Percentiles rank a stretch among this genome's conserved stretches.
Conservation (phyloP, 2,113 vertebrate genomes). For the Grammomys surdaster region DNA sequence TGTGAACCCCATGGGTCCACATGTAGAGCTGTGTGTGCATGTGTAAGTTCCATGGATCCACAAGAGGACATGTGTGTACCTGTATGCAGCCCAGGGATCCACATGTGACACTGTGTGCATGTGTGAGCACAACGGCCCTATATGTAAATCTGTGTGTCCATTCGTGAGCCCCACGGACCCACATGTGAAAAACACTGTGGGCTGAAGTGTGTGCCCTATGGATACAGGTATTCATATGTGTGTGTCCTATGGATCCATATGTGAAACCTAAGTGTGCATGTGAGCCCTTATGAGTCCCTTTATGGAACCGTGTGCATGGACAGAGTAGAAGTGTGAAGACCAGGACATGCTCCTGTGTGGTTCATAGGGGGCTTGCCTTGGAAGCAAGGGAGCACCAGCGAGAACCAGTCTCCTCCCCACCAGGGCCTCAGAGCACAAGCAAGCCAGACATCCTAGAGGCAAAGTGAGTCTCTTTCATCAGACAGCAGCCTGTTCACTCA, state of each 20-base stretch:
- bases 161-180: too few relatives aligned
- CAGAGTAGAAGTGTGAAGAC: not conserved
- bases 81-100: not conserved
- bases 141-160: not conserved
- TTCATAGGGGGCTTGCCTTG: not conserved
- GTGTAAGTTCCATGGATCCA: not conserved
- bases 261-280: not conserved
- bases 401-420: not conserved
- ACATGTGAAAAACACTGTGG: not conserved
- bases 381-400: not conserved
- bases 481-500: not conserved
- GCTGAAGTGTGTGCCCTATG: not conserved
- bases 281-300: not conserved
- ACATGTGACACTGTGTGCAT: not conserved
- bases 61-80: not conserved
- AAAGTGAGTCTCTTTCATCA: not conserved
- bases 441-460: constrained; percentile 62
- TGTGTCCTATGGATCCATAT: not conserved
- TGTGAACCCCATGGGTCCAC: not conserved
- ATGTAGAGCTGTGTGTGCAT: not conserved
- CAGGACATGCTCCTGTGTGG: fast-evolving
- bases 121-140: fast-evolving
- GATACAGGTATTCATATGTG: not conserved
- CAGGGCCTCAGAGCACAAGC: not conserved
- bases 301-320: not conserved